phyloP scores from a whole-genome alignment of 2,113 vertebrate genomes.

The Chauna torquata region DNA sequence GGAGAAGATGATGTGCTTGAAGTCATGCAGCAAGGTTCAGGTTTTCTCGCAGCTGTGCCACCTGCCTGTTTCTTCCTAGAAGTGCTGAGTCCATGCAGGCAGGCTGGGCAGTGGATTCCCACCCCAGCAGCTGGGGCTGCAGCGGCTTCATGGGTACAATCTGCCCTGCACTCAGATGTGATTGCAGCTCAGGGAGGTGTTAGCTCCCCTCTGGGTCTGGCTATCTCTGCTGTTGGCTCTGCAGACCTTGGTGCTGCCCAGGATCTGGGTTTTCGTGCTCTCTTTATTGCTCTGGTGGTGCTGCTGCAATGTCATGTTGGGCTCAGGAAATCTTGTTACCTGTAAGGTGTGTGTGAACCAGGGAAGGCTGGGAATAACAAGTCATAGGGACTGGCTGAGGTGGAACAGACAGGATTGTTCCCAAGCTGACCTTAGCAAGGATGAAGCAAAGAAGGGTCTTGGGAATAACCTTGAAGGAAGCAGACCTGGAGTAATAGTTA shows the following conservation, averaged over 20 bases:
- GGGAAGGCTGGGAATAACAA: not conserved
- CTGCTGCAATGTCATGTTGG: not conserved
- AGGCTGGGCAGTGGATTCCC: not conserved
- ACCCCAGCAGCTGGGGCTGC: not conserved
- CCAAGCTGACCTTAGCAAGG: not conserved
- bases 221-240: not conserved
- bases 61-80: not conserved
- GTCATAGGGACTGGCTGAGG: not conserved
- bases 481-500: not conserved
- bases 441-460: not conserved
- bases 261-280: not conserved
- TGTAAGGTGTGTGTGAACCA: not conserved
- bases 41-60: not conserved
- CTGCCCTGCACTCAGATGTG: not conserved
- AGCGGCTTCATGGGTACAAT: not conserved
- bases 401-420: not conserved
- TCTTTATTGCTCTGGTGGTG: not conserved
- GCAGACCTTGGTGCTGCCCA: not conserved
- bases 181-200: not conserved
- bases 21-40: not conserved
- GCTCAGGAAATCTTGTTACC: not conserved
- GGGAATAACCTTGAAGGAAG: not conserved
- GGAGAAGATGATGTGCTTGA: not conserved
- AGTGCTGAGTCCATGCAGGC: not conserved
- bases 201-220: not conserved